Base-by-base conservation (phyloP, 2,113 vertebrate genomes). In the Pyrgilauda ruficollis region DNA sequence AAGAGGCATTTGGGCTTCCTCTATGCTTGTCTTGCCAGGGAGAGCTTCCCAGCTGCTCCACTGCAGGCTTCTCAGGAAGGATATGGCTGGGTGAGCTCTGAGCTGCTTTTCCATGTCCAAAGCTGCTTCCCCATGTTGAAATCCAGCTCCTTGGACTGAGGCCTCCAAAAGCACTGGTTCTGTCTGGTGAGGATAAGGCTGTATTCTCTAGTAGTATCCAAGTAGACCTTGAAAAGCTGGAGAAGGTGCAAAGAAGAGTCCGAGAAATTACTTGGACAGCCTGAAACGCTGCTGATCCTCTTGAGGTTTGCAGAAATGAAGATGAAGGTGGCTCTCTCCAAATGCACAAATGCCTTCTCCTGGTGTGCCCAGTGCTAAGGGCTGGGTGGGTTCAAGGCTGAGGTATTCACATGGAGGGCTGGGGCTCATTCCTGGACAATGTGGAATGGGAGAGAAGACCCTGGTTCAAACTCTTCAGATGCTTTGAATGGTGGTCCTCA, bases 271-370 rank as follows among this genome's bases (percentile, higher is more conserved):
- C 31, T 44, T 22, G 16, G 24, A 27, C 46, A 27, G 8, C 35
- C 77, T 50, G n/a, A 91, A 84, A n/a, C 27, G 23, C 41, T 53
- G 7, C 47, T 43, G 35, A 66, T n/a, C 31, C 24, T 80, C 9
- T 35, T 16, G 13, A 30, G 6, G 3, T 55, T 43, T 59, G 24
- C 35, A 58, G 59, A 59, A 93, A 64, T 0, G 0, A 73, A 64
- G 67, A 37, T 27, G 37, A 73, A 70, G 11, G 3, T 44, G 24
- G 43, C 24, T 77, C 58, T 41, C 20, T 83, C 26, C 16, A 46
- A 46, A 30, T 7, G 14, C 2, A 0, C 22, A 47, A 33, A 26
- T 61, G 10, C 10, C 43, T 74, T 23, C 39, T 41, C 0, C 1
- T 56, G 44, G 33, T 15, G 31, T 52, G 30, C 7, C 33, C 62